Conservation (phyloP, 2,113 vertebrate species). For the Salvelinus namaycush region DNA sequence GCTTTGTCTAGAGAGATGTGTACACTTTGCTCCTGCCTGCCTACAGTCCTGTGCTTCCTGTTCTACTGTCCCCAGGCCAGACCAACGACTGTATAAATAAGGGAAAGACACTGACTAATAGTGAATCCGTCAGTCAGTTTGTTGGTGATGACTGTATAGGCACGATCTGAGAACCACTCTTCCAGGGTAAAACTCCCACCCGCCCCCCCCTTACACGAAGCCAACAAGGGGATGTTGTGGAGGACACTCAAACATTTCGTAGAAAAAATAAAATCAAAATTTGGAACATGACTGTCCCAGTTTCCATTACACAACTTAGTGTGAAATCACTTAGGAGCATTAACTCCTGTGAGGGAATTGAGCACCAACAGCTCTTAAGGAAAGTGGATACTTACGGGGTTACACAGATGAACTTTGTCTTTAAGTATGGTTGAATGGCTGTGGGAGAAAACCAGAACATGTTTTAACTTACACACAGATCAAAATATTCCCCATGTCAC, state of each 20-base stretch:
- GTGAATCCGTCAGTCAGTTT: background rate
- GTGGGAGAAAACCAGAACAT: conserved; percentile 16
- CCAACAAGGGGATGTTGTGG: background rate
- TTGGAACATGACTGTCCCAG: too few relatives aligned
- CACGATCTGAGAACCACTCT: background rate
- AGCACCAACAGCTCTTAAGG: background rate
- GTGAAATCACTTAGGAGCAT: background rate
- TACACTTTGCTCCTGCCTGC: background rate
- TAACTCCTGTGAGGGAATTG: background rate
- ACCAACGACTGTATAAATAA: background rate
- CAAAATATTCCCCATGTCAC: background rate
- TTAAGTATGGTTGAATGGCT: conserved; percentile 93
- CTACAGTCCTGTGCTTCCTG: background rate
- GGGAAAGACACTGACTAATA: background rate
- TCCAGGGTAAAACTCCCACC: background rate
- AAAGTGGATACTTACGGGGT: conserved; percentile 88
- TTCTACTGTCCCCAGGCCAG: background rate
- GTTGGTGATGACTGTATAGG: background rate
- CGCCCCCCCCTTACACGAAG: background rate
- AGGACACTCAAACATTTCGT: background rate
- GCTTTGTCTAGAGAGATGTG: background rate
- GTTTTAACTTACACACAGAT: background rate
- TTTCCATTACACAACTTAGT: background rate
- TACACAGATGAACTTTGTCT: conserved; percentile 99
- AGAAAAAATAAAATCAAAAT: too few relatives aligned